Percentiles rank a stretch among this genome's conserved stretches.
Evolutionary conservation across 2,888 invertebrate genomes (phyloP).

Genomic region (Perizoma affinitatum): DNA sequence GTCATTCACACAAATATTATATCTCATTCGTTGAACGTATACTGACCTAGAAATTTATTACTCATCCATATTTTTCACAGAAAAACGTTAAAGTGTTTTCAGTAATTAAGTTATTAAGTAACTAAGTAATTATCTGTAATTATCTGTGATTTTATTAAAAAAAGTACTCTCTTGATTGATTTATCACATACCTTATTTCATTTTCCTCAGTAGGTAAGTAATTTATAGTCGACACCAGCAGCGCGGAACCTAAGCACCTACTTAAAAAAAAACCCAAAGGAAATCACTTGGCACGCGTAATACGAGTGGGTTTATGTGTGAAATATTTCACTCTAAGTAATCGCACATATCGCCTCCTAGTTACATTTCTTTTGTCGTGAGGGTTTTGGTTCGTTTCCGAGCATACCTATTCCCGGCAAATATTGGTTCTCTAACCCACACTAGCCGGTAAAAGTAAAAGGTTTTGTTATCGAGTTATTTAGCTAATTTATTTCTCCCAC

Average conservation of each 20-base stretch:
- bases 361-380: constrained; percentile 39
- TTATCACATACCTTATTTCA: constrained; percentile 16
- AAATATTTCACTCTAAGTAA: constrained; percentile 54
- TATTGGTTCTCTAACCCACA: constrained; percentile 58
- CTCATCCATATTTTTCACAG: too few species aligned
- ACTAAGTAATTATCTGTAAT: too few species aligned
- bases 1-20: too few species aligned
- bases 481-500: too few species aligned
- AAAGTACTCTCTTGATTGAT: constrained; percentile 7
- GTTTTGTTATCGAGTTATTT: neutral
- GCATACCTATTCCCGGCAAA: constrained; percentile 53
- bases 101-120: too few species aligned
- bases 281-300: constrained; percentile 18
- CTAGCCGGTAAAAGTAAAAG: constrained; percentile 5
- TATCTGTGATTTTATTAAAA: neutral
- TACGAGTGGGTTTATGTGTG: constrained; percentile 24
- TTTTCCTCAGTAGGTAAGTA: constrained; percentile 13
- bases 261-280: constrained; percentile 18
- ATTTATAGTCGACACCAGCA: constrained; percentile 12
- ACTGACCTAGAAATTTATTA: too few species aligned
- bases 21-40: too few species aligned
- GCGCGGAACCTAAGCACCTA: constrained; percentile 19
- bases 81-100: too few species aligned
- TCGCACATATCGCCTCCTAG: constrained; percentile 48
- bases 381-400: constrained; percentile 58